A percentile compares a stretch with the other conserved stretches of the same genome.
These are phyloP conservation scores for Microplitis manilae DNA, from an alignment of 2,888 invertebrate genomes.

Conservation along the genomic window DNA sequence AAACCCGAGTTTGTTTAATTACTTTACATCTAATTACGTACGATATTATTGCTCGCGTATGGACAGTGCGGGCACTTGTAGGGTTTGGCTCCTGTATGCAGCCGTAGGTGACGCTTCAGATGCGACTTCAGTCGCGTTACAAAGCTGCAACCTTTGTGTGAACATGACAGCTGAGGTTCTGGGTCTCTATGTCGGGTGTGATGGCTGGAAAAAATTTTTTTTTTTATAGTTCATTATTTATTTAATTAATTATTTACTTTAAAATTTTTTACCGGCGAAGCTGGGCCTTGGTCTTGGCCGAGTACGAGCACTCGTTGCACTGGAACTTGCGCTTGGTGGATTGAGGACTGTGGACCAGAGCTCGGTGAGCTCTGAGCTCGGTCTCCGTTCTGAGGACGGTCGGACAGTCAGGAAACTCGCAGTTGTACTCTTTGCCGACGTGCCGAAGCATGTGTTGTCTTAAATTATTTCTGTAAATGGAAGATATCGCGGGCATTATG, in stretches of 20 bases:
- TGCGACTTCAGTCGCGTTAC: slow-evolving; percentile 79
- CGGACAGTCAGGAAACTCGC: slow-evolving; percentile 75
- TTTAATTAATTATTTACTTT: background rate
- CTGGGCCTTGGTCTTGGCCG: slow-evolving; percentile 68
- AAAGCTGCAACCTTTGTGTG: slow-evolving; percentile 77
- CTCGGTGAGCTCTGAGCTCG: slow-evolving; percentile 74
- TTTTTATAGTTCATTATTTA: background rate
- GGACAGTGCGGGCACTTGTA: slow-evolving; percentile 89
- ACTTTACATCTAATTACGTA: slow-evolving; percentile 65
- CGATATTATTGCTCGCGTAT: slow-evolving; percentile 84
- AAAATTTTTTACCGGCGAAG: slow-evolving; percentile 72
- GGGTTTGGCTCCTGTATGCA: slow-evolving; percentile 87
- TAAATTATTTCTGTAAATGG: slow-evolving; percentile 73
- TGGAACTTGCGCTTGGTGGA: slow-evolving; percentile 74
- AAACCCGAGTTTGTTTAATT: background rate
- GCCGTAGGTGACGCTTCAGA: slow-evolving; percentile 83
- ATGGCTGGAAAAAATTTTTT: slow-evolving; percentile 59
- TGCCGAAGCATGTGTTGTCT: slow-evolving; percentile 77
- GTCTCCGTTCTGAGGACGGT: slow-evolving; percentile 75
- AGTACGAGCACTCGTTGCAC: slow-evolving; percentile 74
- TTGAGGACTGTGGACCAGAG: slow-evolving; percentile 73
- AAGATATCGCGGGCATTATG: background rate
- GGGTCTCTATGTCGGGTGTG: slow-evolving; percentile 55
- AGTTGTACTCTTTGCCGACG: slow-evolving; percentile 74
- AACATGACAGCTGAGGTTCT: slow-evolving; percentile 53